Percentiles rank a stretch among this genome's conserved stretches.
These are phyloP conservation scores for Vanessa tameamea DNA, from an alignment of 1,140 invertebrate species.

Conservation along the genomic window DNA sequence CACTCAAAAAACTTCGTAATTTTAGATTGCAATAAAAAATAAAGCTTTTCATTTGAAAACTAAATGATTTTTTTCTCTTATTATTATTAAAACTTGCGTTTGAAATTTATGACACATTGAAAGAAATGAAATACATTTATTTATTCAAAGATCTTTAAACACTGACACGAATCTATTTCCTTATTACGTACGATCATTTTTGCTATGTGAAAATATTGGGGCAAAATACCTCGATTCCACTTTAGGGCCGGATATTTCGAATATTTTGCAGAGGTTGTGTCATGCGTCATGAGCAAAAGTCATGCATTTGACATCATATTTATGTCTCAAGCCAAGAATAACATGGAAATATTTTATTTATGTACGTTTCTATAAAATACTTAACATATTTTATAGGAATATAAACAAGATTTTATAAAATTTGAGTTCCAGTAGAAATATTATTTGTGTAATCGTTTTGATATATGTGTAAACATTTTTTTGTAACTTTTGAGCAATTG, in stretches of 20 bases:
- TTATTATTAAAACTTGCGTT: too few species aligned
- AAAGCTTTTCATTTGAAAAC: too few species aligned
- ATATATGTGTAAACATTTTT: too few species aligned
- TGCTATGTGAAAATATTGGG: not conserved
- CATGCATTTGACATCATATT: conserved; percentile 14
- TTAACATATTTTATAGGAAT: not conserved
- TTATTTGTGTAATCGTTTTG: too few species aligned
- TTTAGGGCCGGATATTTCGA: conserved; percentile 3
- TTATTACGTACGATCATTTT: not conserved
- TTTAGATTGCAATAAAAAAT: too few species aligned
- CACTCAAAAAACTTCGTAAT: too few species aligned
- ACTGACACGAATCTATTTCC: not conserved
- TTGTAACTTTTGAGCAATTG: not conserved
- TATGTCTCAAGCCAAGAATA: conserved; percentile 3
- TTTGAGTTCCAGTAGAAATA: too few species aligned
- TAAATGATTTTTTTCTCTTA: too few species aligned
- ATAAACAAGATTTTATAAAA: too few species aligned
- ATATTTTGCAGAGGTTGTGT: not conserved
- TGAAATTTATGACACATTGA: not conserved
- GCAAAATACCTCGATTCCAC: not conserved
- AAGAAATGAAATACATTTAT: not conserved
- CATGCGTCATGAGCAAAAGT: not conserved
- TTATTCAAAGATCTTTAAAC: not conserved
- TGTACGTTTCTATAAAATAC: not conserved
- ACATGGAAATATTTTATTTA: not conserved